Evolutionary conservation across 2,888 invertebrate genomes (phyloP).

Genomic region (Apoda limacodes): DNA sequence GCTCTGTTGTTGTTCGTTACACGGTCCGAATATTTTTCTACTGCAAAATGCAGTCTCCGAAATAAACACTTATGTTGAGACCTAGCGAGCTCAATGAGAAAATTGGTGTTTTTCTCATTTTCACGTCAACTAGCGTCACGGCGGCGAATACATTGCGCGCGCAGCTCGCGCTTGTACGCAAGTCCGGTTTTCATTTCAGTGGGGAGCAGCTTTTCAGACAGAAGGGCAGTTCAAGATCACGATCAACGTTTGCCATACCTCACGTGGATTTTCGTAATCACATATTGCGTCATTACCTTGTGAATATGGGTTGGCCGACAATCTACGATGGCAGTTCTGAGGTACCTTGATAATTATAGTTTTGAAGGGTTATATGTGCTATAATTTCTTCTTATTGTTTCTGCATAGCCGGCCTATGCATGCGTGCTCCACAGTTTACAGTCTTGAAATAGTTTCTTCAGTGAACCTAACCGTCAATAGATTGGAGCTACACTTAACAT

Average conservation of each 20-base stretch:
- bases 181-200: constrained; percentile 42
- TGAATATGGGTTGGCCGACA: constrained; percentile 58
- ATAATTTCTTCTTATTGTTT: background rate
- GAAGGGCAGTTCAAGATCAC: constrained; percentile 71
- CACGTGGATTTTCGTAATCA: constrained; percentile 36
- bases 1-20: no score
- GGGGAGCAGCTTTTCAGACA: constrained; percentile 50
- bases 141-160: constrained; percentile 37
- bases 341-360: constrained; percentile 28
- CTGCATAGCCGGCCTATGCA: no score
- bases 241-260: constrained; percentile 43
- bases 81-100: no score
- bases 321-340: constrained; percentile 50
- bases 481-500: no score
- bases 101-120: constrained; percentile 24
- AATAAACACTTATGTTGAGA: no score
- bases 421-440: no score
- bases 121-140: constrained; percentile 36
- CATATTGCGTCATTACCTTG: constrained; percentile 29
- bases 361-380: background rate
- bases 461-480: no score
- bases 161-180: constrained; percentile 54
- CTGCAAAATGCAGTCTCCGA: no score
- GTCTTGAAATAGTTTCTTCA: no score
- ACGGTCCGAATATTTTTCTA: no score